Conservation (phyloP, 2,113 vertebrate species). For the Hippocampus mohnikei region DNA sequence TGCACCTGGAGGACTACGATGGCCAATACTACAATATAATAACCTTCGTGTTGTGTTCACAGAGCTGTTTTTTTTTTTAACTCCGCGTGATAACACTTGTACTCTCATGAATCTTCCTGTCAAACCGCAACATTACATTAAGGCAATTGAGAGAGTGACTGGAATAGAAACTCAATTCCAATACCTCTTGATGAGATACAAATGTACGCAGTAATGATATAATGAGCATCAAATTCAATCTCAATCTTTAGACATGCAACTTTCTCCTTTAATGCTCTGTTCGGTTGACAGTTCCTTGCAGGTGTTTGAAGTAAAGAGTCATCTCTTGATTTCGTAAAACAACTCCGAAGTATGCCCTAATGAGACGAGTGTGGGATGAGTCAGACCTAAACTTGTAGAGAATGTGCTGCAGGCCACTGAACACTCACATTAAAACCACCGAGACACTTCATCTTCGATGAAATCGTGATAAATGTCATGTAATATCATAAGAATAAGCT, state of each 20-base stretch:
- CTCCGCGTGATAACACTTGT: background rate
- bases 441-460: conserved; percentile 10
- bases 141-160: background rate
- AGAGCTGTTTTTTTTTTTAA: background rate
- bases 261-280: background rate
- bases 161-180: background rate
- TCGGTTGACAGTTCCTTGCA: conserved; percentile 31
- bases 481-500: background rate
- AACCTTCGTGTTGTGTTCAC: background rate
- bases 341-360: conserved; percentile 40
- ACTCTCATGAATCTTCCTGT: background rate
- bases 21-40: conserved; percentile 16
- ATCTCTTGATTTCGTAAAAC: conserved; percentile 37
- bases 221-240: too few relatives aligned
- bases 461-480: background rate
- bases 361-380: conserved; percentile 30
- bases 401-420: background rate
- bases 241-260: too few relatives aligned
- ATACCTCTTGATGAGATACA: background rate
- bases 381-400: background rate
- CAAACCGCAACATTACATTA: background rate
- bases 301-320: conserved; percentile 29
- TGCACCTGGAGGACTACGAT: conserved; percentile 37
- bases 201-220: background rate
- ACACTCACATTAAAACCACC: conserved; percentile 14